A percentile compares a stretch with the other conserved stretches of the same genome.
Conservation (phyloP, 2,888 invertebrate genomes). For the Clitarchus hookeri region DNA sequence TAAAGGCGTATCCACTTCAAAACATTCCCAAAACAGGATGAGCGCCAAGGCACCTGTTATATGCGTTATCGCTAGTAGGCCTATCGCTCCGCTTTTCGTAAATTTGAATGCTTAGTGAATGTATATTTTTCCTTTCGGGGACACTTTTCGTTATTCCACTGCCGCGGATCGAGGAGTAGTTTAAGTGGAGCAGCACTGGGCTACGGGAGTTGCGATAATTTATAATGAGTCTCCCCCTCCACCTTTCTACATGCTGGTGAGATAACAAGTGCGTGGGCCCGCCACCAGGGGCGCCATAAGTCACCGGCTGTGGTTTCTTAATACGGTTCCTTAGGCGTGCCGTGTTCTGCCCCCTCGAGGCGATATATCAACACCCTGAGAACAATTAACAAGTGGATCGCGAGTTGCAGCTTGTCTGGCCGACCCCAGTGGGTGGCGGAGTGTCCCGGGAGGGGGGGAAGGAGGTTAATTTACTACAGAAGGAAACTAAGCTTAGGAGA, state of each 20-base stretch:
- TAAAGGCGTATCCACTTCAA: no score
- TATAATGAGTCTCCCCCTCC: neutral
- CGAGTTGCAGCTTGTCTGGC: neutral
- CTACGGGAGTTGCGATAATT: neutral
- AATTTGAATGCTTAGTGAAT: neutral
- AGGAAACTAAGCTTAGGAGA: neutral
- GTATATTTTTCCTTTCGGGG: neutral
- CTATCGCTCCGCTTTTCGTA: neutral
- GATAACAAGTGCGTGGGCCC: neutral
- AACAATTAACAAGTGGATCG: constrained; percentile 10
- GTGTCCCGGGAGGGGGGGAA: neutral
- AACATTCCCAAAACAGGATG: no score
- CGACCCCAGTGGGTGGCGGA: neutral
- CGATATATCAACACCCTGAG: constrained; percentile 9
- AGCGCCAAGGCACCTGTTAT: no score
- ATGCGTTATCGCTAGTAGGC: no score
- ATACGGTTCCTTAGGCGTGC: constrained; percentile 5
- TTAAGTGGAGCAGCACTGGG: neutral
- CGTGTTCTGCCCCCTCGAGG: neutral
- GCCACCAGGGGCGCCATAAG: constrained; percentile 14
- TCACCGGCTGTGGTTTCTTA: constrained; percentile 5
- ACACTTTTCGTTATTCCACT: neutral
- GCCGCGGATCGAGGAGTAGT: neutral
- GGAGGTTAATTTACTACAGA: neutral
- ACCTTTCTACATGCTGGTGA: neutral